These are phyloP conservation scores for Myrmecophaga tridactyla DNA, from an alignment of 2,113 vertebrate genomes.

Conservation along the genomic window DNA sequence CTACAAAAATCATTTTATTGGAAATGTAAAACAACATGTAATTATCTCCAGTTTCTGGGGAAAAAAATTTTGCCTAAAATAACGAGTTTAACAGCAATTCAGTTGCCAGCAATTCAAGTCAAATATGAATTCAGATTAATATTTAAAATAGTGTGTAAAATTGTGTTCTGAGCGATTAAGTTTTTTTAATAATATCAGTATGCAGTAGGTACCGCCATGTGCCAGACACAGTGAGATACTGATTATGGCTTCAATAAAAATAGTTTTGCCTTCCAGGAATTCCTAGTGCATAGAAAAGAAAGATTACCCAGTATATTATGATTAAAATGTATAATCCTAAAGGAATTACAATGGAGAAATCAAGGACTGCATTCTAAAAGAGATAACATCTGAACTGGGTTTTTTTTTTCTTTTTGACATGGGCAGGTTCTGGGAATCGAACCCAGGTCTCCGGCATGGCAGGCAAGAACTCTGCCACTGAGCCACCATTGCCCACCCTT, in stretches of 20 bases:
- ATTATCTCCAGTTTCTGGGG: constrained; percentile 1
- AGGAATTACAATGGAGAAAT: neutral
- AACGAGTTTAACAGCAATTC: neutral
- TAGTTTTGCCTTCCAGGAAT: neutral
- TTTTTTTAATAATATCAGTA: neutral
- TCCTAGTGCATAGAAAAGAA: neutral
- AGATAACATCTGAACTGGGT: neutral
- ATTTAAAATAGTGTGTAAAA: neutral
- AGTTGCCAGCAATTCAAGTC: too few species aligned
- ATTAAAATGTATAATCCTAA: neutral
- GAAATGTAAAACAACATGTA: neutral
- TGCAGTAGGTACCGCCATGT: neutral
- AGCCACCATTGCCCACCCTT: too few species aligned
- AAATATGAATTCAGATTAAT: too few species aligned
- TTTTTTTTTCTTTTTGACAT: too few species aligned
- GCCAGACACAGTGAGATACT: neutral
- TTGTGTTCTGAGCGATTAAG: neutral
- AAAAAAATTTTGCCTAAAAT: neutral
- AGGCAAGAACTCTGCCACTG: too few species aligned
- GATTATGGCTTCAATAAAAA: neutral
- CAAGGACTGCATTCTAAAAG: neutral
- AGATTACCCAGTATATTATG: neutral
- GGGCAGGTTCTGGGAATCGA: too few species aligned
- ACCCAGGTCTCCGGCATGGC: too few species aligned
- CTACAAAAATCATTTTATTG: neutral